A percentile compares a stretch with the other conserved stretches of the same genome.
phyloP scores from a whole-genome alignment of 2,113 vertebrate species.

The Eretmochelys imbricata region DNA sequence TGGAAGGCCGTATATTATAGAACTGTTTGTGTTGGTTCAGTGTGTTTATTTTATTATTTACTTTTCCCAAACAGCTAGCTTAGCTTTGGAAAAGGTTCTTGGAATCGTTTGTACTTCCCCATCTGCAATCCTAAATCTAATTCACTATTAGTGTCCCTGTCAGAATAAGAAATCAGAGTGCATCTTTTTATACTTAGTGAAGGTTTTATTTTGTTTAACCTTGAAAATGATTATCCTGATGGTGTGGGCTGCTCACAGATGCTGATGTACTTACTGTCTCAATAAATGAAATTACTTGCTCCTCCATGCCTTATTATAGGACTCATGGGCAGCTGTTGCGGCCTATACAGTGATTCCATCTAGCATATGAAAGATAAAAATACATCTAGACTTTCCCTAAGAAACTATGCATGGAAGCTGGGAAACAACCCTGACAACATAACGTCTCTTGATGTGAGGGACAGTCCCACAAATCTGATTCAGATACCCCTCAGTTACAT shows the following conservation, averaged over 20 bases:
- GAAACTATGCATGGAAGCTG: not conserved
- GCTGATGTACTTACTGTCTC: slow-evolving; percentile 62
- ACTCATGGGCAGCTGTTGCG: slow-evolving; percentile 55
- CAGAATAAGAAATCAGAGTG: slow-evolving; percentile 73
- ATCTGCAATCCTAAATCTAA: slow-evolving; percentile 74
- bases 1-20: not conserved
- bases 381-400: not conserved
- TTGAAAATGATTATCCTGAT: slow-evolving; percentile 66
- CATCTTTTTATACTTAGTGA: slow-evolving; percentile 66
- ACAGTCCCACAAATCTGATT: not conserved
- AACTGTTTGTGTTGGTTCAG: not conserved
- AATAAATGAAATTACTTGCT: slow-evolving; percentile 70
- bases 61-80: not conserved
- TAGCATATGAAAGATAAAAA: slow-evolving; percentile 50
- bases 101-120: not conserved
- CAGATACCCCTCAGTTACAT: not conserved
- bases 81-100: slow-evolving; percentile 36
- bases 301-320: slow-evolving; percentile 56
- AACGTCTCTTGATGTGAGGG: not conserved
- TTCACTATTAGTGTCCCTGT: slow-evolving; percentile 66
- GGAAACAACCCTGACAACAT: not conserved
- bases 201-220: slow-evolving; percentile 78
- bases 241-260: slow-evolving; percentile 63
- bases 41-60: not conserved
- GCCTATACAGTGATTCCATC: slow-evolving; percentile 40